These are phyloP conservation scores for Psilopsiagon aurifrons DNA, from an alignment of 2,113 vertebrate genomes.

Conservation along the genomic window DNA sequence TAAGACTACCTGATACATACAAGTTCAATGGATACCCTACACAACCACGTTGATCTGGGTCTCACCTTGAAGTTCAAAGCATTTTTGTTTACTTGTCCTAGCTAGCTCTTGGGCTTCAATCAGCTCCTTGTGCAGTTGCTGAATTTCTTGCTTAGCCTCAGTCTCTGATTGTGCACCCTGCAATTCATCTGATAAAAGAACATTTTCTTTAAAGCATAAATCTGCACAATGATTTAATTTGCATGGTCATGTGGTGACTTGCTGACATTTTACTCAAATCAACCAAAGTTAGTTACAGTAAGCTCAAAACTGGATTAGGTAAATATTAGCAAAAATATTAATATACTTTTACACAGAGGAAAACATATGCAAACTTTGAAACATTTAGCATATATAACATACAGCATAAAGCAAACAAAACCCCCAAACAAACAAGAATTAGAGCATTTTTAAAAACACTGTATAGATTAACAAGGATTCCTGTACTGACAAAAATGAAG, in stretches of 20 bases:
- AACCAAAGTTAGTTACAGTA: conserved; percentile 49
- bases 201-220: conserved; percentile 70
- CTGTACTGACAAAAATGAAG: background rate
- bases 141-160: conserved; percentile 92
- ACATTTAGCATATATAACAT: background rate
- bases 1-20: background rate
- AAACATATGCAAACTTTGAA: background rate
- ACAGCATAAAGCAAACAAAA: background rate
- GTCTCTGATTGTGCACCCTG: conserved; percentile 87
- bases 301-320: conserved; percentile 48
- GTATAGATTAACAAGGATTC: background rate
- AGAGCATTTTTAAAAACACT: background rate
- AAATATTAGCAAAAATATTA: conserved; percentile 65
- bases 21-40: background rate
- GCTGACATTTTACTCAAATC: conserved; percentile 7
- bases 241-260: background rate
- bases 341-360: background rate
- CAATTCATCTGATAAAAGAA: conserved; percentile 87
- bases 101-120: conserved; percentile 95
- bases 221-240: conserved; percentile 56
- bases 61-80: conserved; percentile 96
- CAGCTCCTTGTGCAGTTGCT: conserved; percentile 91
- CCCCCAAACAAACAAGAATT: background rate
- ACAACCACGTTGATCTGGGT: conserved; percentile 53
- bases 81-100: conserved; percentile 94